Conservation (phyloP, 2,113 vertebrate genomes). For the Hippocampus barbouri region DNA sequence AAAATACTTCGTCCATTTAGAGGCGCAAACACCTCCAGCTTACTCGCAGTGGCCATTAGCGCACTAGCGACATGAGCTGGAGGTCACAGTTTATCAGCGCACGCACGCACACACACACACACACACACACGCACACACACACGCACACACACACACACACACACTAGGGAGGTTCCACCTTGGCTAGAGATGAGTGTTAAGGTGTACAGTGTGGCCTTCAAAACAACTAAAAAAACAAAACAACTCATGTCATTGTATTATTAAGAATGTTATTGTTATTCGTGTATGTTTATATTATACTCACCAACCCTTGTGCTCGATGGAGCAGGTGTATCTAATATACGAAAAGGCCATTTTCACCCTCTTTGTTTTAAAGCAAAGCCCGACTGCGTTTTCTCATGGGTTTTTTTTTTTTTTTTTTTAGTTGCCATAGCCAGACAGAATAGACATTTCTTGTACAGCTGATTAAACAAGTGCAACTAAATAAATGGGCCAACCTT, state of each 20-base stretch:
- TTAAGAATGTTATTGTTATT: too few species aligned
- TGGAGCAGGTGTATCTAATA: background rate
- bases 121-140: constrained; percentile 19
- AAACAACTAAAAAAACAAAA: too few species aligned
- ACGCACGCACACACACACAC: constrained; percentile 17
- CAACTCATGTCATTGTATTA: too few species aligned
- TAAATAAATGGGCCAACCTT: constrained; percentile 26
- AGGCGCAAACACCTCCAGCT: constrained; percentile 65
- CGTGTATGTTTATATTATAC: too few species aligned
- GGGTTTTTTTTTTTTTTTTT: background rate
- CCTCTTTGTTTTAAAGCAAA: background rate
- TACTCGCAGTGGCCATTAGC: constrained; percentile 68
- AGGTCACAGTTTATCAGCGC: constrained; percentile 74
- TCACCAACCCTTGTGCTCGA: too few species aligned
- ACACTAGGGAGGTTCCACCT: constrained; percentile 15
- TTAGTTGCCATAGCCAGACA: constrained; percentile 9
- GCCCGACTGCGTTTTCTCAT: background rate
- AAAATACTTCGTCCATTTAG: constrained; percentile 70
- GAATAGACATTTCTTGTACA: constrained; percentile 25
- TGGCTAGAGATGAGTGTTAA: background rate
- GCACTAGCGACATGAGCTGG: constrained; percentile 52
- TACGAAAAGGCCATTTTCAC: background rate
- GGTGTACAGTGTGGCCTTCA: too few species aligned
- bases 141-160: background rate
- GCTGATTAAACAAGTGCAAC: constrained; percentile 48